Evolutionary conservation across 2,888 invertebrate species (phyloP), one percentile per base, ranked within the genome.

Genomic region (Drosophila stalkeri): DNA sequence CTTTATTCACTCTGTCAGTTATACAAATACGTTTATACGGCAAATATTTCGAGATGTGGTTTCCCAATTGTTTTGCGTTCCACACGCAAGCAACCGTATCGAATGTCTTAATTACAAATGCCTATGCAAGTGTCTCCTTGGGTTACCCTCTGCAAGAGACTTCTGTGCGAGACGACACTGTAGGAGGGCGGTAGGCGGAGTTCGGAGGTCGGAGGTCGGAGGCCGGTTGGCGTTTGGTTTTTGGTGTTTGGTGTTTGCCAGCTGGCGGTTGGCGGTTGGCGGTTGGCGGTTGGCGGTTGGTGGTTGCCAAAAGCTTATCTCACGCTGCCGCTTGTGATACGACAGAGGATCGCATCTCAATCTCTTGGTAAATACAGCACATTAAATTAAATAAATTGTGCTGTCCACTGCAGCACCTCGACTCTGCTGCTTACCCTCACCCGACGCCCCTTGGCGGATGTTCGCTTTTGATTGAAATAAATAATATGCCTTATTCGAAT

Each of bases 61-160:
- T 84, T 78, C 74, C 75, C 75, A 83, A 84, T 77, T 75, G 76
- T 80, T 71, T 89, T 78, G 86, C 84, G 86, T 89, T 90, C 81
- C 84, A 86, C 91, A 91, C 90, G 88, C 91, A 89, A 90, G 82
- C 87, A 72, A 57, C 82, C 90, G 75, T 86, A 91, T 91, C 91
- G 91, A 91, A 91, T 92, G 91, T 91, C 92, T 91, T 91, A 91
- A 92, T 92, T 91, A 92, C 91, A 91, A 89, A 91, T 80, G 73
- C 77, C 77, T 73, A 78, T 72, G 68, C 64, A 49, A 49, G 31
- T 18, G n/a, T 55, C n/a, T 27, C 16, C 54, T 52, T 16, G n/a
- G 52, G 52, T 43, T 57, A 56, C 49, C 56, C 64, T 77, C 64
- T 71, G 62, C 20, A 37, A 35, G 70, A 64, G 60, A 64, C 57